Evolutionary conservation across 2,888 invertebrate genomes (phyloP), one percentile per base, ranked within the genome.

Genomic region (Pasiphila rectangulata): DNA sequence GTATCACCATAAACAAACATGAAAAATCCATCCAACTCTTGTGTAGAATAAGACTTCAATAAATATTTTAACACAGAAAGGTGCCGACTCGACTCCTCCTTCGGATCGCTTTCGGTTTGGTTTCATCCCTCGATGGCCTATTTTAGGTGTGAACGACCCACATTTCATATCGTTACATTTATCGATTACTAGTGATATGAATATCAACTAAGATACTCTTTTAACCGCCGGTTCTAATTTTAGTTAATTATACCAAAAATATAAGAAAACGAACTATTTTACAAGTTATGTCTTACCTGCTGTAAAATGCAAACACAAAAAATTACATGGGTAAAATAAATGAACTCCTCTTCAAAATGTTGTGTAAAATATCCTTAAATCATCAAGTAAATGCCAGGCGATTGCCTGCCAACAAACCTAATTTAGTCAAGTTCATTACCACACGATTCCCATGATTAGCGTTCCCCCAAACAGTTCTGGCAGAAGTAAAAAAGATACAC

Each of bases 91-190:
- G 52, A 46, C 52, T 44, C 27, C 39, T 32, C 44, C 13, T 48
- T 37, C 45, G 43, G 55, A 58, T 45, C 40, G n/a, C n/a, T n/a
- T n/a, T 45, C 40, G n/a, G n/a, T n/a, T n/a, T 7, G 46, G 43
- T 55, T 61, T 58, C 51, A 64, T 62, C 64, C 66, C 54, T 62
- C 46, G 52, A 55, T 54, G 62, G 51, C 65, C 69, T 59, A 63
- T 63, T 67, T 64, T 54, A 51, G 44, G 57, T 57, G 54, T 48
- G 37, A 56, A 50, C 51, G 41, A 25, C 56, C 52, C 42, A 51
- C 39, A 43, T 57, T 49, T 50, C 48, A 21, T 38, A 32, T 41
- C 44, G 24, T 51, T 54, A 25, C 51, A 37, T 46, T 44, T 58
- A 58, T 60, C 55, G 49, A 58, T 61, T 44, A 23, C 19, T 42